Evolutionary conservation across 2,113 vertebrate genomes (phyloP).

Genomic region (Lynx canadensis): DNA sequence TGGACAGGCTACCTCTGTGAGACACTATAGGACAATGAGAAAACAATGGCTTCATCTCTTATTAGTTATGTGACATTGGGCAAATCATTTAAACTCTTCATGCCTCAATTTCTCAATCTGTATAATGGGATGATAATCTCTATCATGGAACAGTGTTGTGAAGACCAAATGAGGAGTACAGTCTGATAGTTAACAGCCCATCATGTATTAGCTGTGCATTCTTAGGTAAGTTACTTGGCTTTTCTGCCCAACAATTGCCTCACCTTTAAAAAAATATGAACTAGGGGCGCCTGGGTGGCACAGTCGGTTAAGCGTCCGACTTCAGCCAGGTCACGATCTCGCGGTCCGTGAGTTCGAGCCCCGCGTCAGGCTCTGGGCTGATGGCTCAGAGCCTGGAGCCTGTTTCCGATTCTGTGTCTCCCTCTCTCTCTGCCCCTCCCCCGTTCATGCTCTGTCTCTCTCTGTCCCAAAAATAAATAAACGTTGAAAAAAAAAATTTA

Average conservation of each 20-base stretch:
- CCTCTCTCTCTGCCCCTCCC: too few species aligned
- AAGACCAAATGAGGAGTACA: background rate
- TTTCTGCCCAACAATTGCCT: background rate
- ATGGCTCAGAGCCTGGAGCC: too few species aligned
- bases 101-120: background rate
- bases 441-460: too few species aligned
- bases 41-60: background rate
- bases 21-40: accelerated
- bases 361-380: too few species aligned
- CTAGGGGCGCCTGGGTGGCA: too few species aligned
- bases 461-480: too few species aligned
- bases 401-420: too few species aligned
- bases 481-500: too few species aligned
- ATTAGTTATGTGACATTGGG: background rate
- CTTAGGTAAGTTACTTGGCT: background rate
- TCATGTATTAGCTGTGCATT: background rate
- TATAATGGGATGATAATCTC: background rate
- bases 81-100: background rate
- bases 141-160: background rate
- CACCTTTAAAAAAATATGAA: background rate
- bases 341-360: too few species aligned
- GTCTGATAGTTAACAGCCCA: background rate
- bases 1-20: background rate
- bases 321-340: too few species aligned
- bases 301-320: too few species aligned